These are phyloP conservation scores for Melanchra persicariae DNA, from an alignment of 2,888 invertebrate species.

Conservation along the genomic window DNA sequence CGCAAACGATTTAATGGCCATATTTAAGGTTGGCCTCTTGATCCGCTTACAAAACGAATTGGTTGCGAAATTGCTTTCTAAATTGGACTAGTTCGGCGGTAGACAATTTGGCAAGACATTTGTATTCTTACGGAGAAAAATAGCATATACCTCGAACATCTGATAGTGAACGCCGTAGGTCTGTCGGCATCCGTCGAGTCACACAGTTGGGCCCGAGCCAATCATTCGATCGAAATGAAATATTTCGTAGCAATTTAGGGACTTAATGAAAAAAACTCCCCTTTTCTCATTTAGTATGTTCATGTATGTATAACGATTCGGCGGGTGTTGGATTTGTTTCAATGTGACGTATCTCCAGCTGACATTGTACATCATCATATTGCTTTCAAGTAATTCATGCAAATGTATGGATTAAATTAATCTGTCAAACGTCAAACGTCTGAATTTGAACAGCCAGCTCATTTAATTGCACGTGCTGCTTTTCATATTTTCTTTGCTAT, in stretches of 20 bases:
- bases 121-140: conserved; percentile 90
- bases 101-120: conserved; percentile 91
- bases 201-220: conserved; percentile 85
- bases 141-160: conserved; percentile 88
- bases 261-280: conserved; percentile 81
- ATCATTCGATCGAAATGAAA: conserved; percentile 86
- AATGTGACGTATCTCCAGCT: conserved; percentile 64
- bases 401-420: conserved; percentile 43
- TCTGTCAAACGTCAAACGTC: conserved; percentile 5
- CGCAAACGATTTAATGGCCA: conserved; percentile 86
- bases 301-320: conserved; percentile 61
- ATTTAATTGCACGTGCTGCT: conserved; percentile 1
- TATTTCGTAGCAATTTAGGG: conserved; percentile 82
- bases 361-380: conserved; percentile 43
- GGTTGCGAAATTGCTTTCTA: conserved; percentile 90
- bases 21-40: conserved; percentile 88
- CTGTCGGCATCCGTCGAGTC: conserved; percentile 80
- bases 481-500: conserved; percentile 17
- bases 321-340: conserved; percentile 63
- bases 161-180: conserved; percentile 85
- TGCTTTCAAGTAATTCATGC: conserved; percentile 43
- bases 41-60: conserved; percentile 89
- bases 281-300: conserved; percentile 76
- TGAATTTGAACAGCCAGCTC: conserved; percentile 2
- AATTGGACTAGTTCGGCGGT: conserved; percentile 89